Conservation (phyloP, 1,140 invertebrate genomes). For the Coelopa frigida region DNA sequence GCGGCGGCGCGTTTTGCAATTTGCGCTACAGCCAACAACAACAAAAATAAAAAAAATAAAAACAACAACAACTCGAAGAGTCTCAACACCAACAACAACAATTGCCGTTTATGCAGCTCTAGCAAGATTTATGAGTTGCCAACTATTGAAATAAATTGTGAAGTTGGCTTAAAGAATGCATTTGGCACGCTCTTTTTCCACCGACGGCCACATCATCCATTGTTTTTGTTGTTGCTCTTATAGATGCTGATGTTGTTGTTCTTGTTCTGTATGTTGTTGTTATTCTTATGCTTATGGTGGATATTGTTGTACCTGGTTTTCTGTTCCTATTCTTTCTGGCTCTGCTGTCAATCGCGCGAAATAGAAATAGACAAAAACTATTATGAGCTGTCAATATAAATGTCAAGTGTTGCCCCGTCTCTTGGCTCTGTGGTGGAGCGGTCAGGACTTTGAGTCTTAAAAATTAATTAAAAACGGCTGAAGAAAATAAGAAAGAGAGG, state of each 20-base stretch:
- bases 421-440: neutral
- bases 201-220: neutral
- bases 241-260: too few species aligned
- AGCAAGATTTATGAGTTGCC: slow-evolving; percentile 10
- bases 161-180: slow-evolving; percentile 9
- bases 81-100: neutral
- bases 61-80: neutral
- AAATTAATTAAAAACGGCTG: too few species aligned
- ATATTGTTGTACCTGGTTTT: too few species aligned
- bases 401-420: slow-evolving; percentile 25
- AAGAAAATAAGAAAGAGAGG: neutral
- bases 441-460: neutral
- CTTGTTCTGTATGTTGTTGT: neutral
- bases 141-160: slow-evolving; percentile 1
- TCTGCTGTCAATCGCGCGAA: neutral
- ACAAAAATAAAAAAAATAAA: neutral
- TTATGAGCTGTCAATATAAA: slow-evolving; percentile 38
- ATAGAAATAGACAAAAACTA: neutral
- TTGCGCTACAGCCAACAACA: slow-evolving; percentile 5
- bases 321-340: too few species aligned
- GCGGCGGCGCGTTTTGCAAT: slow-evolving; percentile 11
- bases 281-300: neutral
- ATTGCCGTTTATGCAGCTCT: neutral
- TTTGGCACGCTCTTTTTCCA: slow-evolving; percentile 3
- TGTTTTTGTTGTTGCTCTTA: slow-evolving; percentile 2